Evolutionary conservation across 2,113 vertebrate genomes (phyloP), one percentile per base, ranked within the genome.

Genomic region (Ceratotherium simum): DNA sequence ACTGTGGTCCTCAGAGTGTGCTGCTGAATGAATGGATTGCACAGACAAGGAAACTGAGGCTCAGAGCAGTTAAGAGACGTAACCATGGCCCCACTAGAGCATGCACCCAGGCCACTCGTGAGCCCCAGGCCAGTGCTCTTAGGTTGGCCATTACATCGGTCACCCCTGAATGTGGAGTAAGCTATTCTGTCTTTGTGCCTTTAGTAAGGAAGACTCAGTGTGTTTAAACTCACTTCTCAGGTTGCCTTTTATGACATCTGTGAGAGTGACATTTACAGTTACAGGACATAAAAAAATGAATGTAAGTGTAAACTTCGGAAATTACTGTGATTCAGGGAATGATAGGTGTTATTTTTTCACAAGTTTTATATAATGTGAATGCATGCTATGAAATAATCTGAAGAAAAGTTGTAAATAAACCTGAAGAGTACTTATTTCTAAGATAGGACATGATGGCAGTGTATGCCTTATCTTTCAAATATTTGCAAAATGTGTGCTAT

Each of bases 401-500:
- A 97, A 97, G 90, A 95, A 95, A 98, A 98, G 95, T 96, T 96
- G 89, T 90, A 97, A 95, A 96, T 89, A 96, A 96, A 97, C 85
- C 67, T 79, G 91, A 92, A 92, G 94, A 97, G 62, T 36, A 48
- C 93, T 98, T 96, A 72, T 97, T 97, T 90, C 97, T 64, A 93
- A 81, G 84, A 91, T 39, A 58, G 62, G 81, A n/a, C 62, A 29
- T 14, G 72, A 97, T 91, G 88, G 96, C 97, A 91, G 88, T 54
- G 65, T 21, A 5, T 95, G 86, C 87, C 82, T 97, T 98, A 84
- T 86, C 91, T 96, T 91, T 97, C 90, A 78, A 85, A 54, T 78
- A 27, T 95, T 91, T 90, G 72, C 93, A 97, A 97, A 93, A 96
- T 85, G 69, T 23, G n/a, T 65, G 62, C 48, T 65, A 81, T 95